Conservation (phyloP, 2,888 invertebrate genomes). For the Drosophila paramelanica region DNA sequence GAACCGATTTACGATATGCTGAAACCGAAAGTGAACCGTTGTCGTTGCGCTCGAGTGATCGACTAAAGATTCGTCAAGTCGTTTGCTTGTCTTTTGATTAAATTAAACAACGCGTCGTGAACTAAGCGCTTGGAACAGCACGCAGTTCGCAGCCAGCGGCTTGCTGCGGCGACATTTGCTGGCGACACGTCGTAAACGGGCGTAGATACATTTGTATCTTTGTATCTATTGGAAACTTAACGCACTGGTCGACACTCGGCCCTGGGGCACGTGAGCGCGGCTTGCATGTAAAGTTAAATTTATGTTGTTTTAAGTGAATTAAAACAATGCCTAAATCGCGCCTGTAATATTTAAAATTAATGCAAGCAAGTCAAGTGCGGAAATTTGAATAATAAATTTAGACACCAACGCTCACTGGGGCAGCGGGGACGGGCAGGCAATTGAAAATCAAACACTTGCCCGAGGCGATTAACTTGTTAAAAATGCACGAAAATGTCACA, state of each 20-base stretch:
- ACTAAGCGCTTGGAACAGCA: constrained; percentile 40
- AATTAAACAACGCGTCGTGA: constrained; percentile 64
- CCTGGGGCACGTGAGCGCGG: constrained; percentile 68
- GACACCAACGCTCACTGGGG: constrained; percentile 1
- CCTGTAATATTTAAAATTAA: constrained; percentile 65
- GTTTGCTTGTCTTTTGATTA: constrained; percentile 66
- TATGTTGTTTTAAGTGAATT: constrained; percentile 80
- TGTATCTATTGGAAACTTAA: constrained; percentile 52
- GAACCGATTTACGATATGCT: constrained; percentile 9
- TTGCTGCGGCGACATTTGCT: constrained; percentile 11
- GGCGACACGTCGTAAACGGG: constrained; percentile 15
- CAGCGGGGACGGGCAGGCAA: constrained; percentile 4
- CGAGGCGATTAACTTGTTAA: constrained; percentile 58
- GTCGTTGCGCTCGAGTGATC: constrained; percentile 61
- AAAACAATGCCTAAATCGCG: constrained; percentile 65
- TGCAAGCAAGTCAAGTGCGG: constrained; percentile 59
- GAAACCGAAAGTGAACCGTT: constrained; percentile 57
- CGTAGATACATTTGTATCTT: constrained; percentile 58
- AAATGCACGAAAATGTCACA: constrained; percentile 51
- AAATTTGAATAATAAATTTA: constrained; percentile 79
- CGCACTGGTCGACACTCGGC: constrained; percentile 34
- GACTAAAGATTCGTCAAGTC: constrained; percentile 66
- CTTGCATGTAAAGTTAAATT: constrained; percentile 78
- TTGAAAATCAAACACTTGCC: constrained; percentile 61
- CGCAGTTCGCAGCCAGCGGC: constrained; percentile 1